These are phyloP conservation scores for Rhynchomys soricoides DNA, from an alignment of 2,113 vertebrate species.

Conservation along the genomic window DNA sequence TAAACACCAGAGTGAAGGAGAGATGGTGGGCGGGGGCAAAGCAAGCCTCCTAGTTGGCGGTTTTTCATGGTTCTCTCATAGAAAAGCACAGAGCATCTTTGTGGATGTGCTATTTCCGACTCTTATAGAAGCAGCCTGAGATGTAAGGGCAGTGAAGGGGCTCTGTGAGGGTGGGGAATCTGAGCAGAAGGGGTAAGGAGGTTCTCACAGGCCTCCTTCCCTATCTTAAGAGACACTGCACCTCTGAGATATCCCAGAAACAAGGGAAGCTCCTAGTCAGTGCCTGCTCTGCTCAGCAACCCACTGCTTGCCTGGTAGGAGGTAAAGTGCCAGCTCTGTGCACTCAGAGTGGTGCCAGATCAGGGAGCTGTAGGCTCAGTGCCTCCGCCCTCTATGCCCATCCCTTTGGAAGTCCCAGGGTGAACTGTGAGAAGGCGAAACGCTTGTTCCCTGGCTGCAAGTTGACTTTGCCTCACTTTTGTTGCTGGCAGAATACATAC, in stretches of 20 bases:
- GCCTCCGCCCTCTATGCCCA: constrained; percentile 47
- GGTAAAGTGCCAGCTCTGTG: constrained; percentile 19
- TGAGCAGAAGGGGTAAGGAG: background rate
- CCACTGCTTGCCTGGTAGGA: constrained; percentile 59
- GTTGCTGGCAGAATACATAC: constrained; percentile 94
- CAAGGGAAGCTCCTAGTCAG: constrained; percentile 71
- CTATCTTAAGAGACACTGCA: constrained; percentile 49
- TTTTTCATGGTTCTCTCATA: constrained; percentile 53
- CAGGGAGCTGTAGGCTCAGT: constrained; percentile 62
- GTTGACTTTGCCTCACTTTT: constrained; percentile 83
- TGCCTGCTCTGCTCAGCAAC: constrained; percentile 57
- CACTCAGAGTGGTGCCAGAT: constrained; percentile 45
- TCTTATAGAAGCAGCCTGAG: constrained; percentile 23
- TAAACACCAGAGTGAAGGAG: constrained; percentile 17
- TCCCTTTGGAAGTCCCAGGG: constrained; percentile 54
- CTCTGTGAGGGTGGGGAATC: background rate
- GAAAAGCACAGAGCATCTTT: constrained; percentile 58
- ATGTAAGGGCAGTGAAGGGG: constrained; percentile 51
- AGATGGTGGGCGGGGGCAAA: constrained; percentile 49
- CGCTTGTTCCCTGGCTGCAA: constrained; percentile 36
- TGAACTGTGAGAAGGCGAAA: constrained; percentile 57
- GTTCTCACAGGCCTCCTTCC: background rate
- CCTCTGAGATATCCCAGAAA: constrained; percentile 81
- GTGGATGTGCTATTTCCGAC: constrained; percentile 57
- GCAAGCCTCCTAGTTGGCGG: constrained; percentile 9